phyloP scores from a whole-genome alignment of 1,140 invertebrate species.

The Adelges cooleyi region DNA sequence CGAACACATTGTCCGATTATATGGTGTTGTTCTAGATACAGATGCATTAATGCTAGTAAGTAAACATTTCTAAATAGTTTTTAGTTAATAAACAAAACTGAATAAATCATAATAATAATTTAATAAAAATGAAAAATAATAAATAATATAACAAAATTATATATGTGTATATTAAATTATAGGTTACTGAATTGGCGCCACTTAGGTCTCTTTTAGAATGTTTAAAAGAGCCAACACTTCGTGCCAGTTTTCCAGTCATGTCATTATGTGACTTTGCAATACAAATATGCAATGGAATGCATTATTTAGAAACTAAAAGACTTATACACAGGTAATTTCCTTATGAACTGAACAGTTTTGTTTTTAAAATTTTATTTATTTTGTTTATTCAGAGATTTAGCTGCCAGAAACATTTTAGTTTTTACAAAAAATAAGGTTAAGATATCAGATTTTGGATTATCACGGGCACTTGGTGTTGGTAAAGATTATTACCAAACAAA shows the following conservation, averaged over 20 bases:
- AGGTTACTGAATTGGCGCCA: constrained; percentile 91
- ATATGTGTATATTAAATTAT: too few relatives aligned
- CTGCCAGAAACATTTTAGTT: constrained; percentile 88
- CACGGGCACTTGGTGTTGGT: constrained; percentile 86
- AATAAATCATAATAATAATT: too few relatives aligned
- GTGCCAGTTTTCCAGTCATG: constrained; percentile 77
- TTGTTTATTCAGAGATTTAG: constrained; percentile 61
- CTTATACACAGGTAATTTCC: constrained; percentile 68
- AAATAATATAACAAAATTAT: too few relatives aligned
- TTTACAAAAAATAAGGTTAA: constrained; percentile 94
- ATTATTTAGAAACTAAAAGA: constrained; percentile 84
- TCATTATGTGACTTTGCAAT: constrained; percentile 82
- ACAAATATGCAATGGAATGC: constrained; percentile 94
- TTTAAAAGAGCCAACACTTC: constrained; percentile 78
- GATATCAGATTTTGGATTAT: constrained; percentile 95
- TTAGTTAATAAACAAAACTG: neutral
- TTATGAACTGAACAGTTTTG: neutral
- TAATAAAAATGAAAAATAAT: too few relatives aligned
- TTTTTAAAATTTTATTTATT: constrained; percentile 7
- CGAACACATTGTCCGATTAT: constrained; percentile 90
- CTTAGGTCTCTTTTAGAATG: constrained; percentile 89
- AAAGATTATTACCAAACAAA: constrained; percentile 99
- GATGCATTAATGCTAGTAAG: constrained; percentile 84
- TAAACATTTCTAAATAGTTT: constrained; percentile 6
- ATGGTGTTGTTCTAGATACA: constrained; percentile 91